Base-by-base conservation (phyloP, 2,797 vertebrate species). In the Premnoplex brunnescens region DNA sequence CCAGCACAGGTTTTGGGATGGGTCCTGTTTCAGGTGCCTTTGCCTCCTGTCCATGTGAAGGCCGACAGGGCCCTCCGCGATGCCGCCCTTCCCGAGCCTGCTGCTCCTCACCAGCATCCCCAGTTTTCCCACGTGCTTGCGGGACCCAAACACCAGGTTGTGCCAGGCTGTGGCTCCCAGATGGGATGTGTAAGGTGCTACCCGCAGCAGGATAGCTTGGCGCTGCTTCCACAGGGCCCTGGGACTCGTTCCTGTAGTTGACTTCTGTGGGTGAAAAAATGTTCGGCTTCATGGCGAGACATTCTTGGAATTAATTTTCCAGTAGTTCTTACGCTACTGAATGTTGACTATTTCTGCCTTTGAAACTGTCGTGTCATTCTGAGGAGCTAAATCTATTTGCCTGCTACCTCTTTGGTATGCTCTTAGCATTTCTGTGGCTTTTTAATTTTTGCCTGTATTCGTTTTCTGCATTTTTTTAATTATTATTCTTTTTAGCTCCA, bases 21-120 rank as follows among this genome's bases (percentile, higher is more conserved):
- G 5, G 22, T 34, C 14, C 18, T 7, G 2, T 14, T 46, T 11
- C 48, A 5, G 60, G 11, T 11, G 30, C 37, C 7, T 16, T 34
- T 0, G 0, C 46, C 39, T 59, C 32, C 3, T 4, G 2, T 6
- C n/a, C 24, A 3, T 23, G 7, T 4, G 49, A 14, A 32, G 1
- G 6, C 32, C 2, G 2, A 8, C 62, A 16, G 11, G 27, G 10
- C 43, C 23, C 32, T 16, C 56, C 10, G 3, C 12, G 51, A 3
- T 12, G 41, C 32, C 20, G 19, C 46, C 18, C 24, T 11, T 51
- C 7, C 19, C 10, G 41, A 54, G 48, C 62, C 32, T 12, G 43
- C 32, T 37, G 72, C 30, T 52, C 15, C 19, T n/a, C n/a, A 5
- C 14, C 43, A 71, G 34, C n/a, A 6, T 10, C 22, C 41, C 30